Base-by-base conservation (phyloP, 2,888 invertebrate species). In the Lepetodrilus schrolli region DNA sequence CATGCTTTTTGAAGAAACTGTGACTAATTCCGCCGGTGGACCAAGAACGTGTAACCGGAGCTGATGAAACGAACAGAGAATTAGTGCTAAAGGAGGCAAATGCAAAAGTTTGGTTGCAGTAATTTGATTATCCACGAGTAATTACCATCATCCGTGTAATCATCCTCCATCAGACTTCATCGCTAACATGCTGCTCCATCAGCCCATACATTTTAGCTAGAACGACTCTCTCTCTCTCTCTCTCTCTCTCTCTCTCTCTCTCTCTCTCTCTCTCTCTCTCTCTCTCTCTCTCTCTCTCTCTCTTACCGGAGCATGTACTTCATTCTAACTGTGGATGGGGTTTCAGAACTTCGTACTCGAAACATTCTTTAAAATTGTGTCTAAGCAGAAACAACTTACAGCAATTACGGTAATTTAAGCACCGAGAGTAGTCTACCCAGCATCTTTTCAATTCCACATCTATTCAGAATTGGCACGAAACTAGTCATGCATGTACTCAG, bases 171-270 rank as follows among this genome's bases (percentile, higher is more conserved):
- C 30, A 26, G 30, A 26, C 17, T 26, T n/a, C 26, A 17, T 26
- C 13, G 5, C 17, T 43, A 43, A 43, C 43, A 43, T 17, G 43
- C n/a, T 7, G 43, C n/a, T 13, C 13, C 43, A 17, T 17, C 43
- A 43, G 43, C 7, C 43, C 7, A 43, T 30, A 65, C 17, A n/a
- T 17, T 65, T 34, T 3, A 34, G 36, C 23, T 7, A 34, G 20
- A 66, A 30, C 4, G 2, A 36, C 34, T 17, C 20, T 66, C 66
- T 66, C 36, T 26, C 66, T 36, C 66, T 66, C 66, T 66, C 66
- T 66, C 66, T 66, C 66, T 66, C 66, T 66, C 66, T 66, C 58
- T 58, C 58, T 58, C 58, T 58, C 58, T 58, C 58, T 58, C 58
- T 58, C 58, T 58, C 58, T 58, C 58, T 58, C 58, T 58, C 58